These are phyloP conservation scores for Drosophila ananassae DNA, from an alignment of 1,140 invertebrate species.

Conservation along the genomic window DNA sequence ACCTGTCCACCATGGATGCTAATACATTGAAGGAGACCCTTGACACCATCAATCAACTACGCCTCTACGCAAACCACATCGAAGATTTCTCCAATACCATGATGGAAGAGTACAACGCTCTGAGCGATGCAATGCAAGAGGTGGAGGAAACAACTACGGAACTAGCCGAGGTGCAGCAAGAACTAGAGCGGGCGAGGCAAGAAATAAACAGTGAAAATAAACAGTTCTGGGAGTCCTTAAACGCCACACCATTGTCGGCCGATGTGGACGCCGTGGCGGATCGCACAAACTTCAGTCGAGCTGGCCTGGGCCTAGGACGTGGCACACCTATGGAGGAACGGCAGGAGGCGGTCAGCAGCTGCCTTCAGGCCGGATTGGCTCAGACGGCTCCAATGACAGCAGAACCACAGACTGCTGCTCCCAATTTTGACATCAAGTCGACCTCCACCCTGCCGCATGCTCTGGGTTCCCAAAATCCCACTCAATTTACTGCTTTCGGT, in stretches of 20 bases:
- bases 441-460: not conserved
- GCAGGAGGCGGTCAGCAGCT: constrained; percentile 13
- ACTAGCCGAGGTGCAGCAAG: not conserved
- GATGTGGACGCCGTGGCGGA: constrained; percentile 42
- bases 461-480: not conserved
- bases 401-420: not conserved
- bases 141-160: not conserved
- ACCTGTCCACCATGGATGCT: constrained; percentile 50
- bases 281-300: too few species aligned
- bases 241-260: not conserved
- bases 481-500: not conserved
- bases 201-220: not conserved
- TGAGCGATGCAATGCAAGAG: constrained; percentile 9
- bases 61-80: constrained; percentile 55
- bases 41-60: constrained; percentile 53
- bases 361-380: not conserved
- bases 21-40: constrained; percentile 48
- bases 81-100: constrained; percentile 59
- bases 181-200: not conserved
- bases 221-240: constrained; percentile 25
- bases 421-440: not conserved
- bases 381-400: not conserved
- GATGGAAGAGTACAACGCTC: constrained; percentile 49
- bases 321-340: not conserved
- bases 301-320: not conserved